phyloP scores from a whole-genome alignment of 2,797 vertebrate genomes.

The Philypnodon macrostomus region DNA sequence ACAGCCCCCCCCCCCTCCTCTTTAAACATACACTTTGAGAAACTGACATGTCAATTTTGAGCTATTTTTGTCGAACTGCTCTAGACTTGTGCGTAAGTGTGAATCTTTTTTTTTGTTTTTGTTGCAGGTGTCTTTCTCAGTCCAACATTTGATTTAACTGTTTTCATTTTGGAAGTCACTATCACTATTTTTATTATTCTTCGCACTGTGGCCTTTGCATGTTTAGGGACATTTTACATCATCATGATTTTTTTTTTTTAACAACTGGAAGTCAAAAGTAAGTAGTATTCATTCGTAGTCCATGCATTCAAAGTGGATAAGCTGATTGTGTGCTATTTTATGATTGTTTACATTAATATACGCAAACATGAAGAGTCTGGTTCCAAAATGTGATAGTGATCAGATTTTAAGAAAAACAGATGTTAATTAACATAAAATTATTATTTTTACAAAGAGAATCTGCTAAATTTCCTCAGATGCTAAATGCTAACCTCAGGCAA shows the following conservation, averaged over 20 bases:
- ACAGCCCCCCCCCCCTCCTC: slow-evolving; percentile 27
- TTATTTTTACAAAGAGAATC: slow-evolving; percentile 33
- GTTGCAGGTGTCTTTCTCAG: slow-evolving; percentile 17
- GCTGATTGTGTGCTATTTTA: slow-evolving; percentile 33
- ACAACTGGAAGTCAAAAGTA: slow-evolving; percentile 27
- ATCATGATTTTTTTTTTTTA: no score
- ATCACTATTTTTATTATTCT: slow-evolving; percentile 9
- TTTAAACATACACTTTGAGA: slow-evolving; percentile 35
- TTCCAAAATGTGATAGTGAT: slow-evolving; percentile 32
- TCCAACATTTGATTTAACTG: slow-evolving; percentile 4
- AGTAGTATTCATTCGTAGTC: slow-evolving; percentile 24
- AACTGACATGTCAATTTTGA: slow-evolving; percentile 35
- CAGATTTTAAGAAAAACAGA: slow-evolving; percentile 17
- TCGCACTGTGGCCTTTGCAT: slow-evolving; percentile 49
- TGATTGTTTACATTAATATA: slow-evolving; percentile 38
- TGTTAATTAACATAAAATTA: slow-evolving; percentile 27
- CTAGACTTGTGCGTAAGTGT: slow-evolving; percentile 44
- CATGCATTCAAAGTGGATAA: slow-evolving; percentile 25
- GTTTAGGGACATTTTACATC: slow-evolving; percentile 33
- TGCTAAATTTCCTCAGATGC: slow-evolving; percentile 35
- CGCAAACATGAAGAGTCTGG: slow-evolving; percentile 42
- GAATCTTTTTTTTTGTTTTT: slow-evolving; percentile 22
- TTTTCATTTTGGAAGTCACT: slow-evolving; percentile 21
- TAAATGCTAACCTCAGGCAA: slow-evolving; percentile 65
- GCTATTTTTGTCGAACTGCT: slow-evolving; percentile 57